Base-by-base conservation (phyloP, 2,113 vertebrate genomes). In the Amazona vittata region DNA sequence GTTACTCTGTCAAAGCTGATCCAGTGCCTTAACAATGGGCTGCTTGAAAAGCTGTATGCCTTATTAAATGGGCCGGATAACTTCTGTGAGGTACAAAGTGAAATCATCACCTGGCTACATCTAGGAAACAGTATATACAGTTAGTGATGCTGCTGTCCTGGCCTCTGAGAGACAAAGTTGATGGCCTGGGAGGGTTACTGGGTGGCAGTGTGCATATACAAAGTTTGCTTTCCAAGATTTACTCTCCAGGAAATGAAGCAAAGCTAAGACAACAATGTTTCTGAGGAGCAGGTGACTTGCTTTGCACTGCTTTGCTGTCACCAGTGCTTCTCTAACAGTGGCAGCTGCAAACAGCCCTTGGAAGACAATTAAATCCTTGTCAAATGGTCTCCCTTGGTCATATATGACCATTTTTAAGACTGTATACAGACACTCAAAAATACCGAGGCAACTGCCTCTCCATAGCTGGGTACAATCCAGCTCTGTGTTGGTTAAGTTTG, bases 351-450 rank as follows among this genome's bases (percentile, higher is more conserved):
- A 12, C 26, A 76, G 71, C 57, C 83, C 49, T n/a, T 15, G 13
- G 11, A 50, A 68, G 73, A 95, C 76, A 88, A 68, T 39, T 76
- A 47, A 26, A 78, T 50, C 82, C 79, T 93, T 93, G 90, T 97
- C 68, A 12, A 8, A 31, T 17, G 9, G 75, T 28, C 63, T 15
- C 62, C 4, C 1, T 18, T 50, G 65, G 67, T 81, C 84, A 15
- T 68, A 81, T 78, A 17, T 5, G 67, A 15, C 77, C 53, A 5
- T 69, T 55, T 91, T 37, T 25, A 52, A 73, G 74, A 28, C 71
- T 31, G 10, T 4, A 28, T 16, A 15, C 52, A 68, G 82, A 22
- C 63, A 35, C 26, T 70, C 52, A 24, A 18, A 80, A 89, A 52
- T 35, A 24, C 15, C 0, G 12, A 57, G 85, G 59, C 77, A 86